Conservation (phyloP, 2,888 invertebrate species). For the Agelastica alni region DNA sequence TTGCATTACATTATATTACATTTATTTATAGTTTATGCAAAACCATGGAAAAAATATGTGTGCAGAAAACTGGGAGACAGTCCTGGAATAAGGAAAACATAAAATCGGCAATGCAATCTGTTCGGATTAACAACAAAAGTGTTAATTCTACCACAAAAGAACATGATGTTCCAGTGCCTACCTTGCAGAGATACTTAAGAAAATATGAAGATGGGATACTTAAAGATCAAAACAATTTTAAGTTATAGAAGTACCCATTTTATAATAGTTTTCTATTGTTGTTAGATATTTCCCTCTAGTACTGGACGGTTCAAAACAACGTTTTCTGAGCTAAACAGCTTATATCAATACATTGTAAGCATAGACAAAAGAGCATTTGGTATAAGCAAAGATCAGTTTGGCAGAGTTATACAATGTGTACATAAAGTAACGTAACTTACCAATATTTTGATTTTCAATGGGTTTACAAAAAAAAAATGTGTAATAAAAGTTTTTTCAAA, state of each 20-base stretch:
- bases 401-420: too few relatives aligned
- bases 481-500: too few relatives aligned
- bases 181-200: conserved; percentile 9
- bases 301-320: not conserved
- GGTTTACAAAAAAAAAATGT: too few relatives aligned
- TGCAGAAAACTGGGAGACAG: conserved; percentile 10
- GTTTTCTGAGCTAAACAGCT: not conserved
- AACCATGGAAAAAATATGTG: conserved; percentile 12
- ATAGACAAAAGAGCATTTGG: too few relatives aligned
- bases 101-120: conserved; percentile 11
- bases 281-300: not conserved
- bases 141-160: conserved; percentile 13
- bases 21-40: conserved; percentile 13
- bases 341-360: too few relatives aligned
- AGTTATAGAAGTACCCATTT: conserved; percentile 1
- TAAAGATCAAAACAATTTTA: conserved; percentile 2
- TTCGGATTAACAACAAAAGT: conserved; percentile 11
- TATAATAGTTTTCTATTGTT: conserved; percentile 5
- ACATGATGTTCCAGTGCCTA: conserved; percentile 4
- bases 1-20: too few relatives aligned
- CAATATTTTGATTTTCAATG: too few relatives aligned
- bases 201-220: conserved; percentile 13
- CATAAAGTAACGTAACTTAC: too few relatives aligned
- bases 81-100: conserved; percentile 16
- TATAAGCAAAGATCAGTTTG: too few relatives aligned